phyloP scores from a whole-genome alignment of 2,888 invertebrate genomes.

The Lumbricus terrestris region DNA sequence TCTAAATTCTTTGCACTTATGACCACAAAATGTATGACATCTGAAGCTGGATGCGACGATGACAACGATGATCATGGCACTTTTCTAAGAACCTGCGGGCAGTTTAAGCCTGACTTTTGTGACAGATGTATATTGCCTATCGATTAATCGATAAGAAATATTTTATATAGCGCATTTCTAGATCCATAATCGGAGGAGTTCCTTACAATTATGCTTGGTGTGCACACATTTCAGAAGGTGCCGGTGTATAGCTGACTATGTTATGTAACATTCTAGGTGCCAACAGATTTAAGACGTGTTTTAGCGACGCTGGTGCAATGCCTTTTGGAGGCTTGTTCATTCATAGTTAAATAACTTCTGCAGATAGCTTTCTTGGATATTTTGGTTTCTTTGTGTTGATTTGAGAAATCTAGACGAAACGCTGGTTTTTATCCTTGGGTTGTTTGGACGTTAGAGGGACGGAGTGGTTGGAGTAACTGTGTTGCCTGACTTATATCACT shows the following conservation, averaged over 20 bases:
- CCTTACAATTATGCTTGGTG: no score
- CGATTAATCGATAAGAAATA: no score
- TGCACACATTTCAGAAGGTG: no score
- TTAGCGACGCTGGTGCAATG: not conserved
- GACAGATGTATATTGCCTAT: no score
- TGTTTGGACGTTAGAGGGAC: not conserved
- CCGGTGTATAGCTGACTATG: no score
- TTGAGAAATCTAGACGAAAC: not conserved
- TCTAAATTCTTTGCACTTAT: no score
- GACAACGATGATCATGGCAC: not conserved
- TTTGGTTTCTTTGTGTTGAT: not conserved
- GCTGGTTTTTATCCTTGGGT: not conserved
- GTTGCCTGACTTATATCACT: not conserved
- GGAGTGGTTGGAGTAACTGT: not conserved
- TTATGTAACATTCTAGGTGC: no score
- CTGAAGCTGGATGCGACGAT: no score
- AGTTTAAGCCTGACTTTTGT: no score
- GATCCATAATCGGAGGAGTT: no score
- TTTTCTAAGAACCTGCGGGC: not conserved
- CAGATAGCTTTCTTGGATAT: not conserved
- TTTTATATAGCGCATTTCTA: no score
- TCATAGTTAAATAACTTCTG: not conserved
- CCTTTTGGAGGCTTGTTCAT: not conserved
- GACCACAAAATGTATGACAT: no score
- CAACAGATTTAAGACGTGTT: not conserved